A percentile compares a stretch with the other conserved stretches of the same genome.
phyloP scores from a whole-genome alignment of 2,113 vertebrate genomes.

The Rhipidura dahli region DNA sequence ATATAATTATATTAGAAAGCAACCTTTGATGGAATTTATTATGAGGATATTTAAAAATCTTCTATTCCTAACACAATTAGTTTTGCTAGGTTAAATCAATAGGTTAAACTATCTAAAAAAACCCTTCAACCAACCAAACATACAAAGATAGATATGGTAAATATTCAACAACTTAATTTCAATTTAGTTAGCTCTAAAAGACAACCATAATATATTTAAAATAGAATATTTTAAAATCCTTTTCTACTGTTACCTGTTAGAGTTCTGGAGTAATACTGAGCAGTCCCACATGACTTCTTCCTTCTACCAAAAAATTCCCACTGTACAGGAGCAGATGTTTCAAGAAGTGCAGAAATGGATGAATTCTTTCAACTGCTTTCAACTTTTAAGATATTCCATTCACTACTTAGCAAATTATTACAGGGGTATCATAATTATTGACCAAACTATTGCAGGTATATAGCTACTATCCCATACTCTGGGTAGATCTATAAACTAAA shows the following conservation, averaged over 20 bases:
- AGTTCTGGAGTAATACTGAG: neutral
- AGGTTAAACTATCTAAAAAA: neutral
- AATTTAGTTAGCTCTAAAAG: neutral
- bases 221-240: neutral
- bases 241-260: neutral
- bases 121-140: fast-evolving
- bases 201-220: neutral
- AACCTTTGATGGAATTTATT: neutral
- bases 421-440: neutral
- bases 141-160: neutral
- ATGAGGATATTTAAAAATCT: neutral
- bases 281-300: neutral
- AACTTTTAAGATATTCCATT: neutral
- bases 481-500: neutral
- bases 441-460: neutral
- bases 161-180: neutral
- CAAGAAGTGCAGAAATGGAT: neutral
- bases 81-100: neutral
- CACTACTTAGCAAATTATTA: neutral
- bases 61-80: neutral
- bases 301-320: neutral
- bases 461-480: neutral
- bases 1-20: neutral
- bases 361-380: neutral
- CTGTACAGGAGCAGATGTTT: neutral